Percentiles rank a stretch among this genome's conserved stretches.
phyloP scores from a whole-genome alignment of 1,140 invertebrate genomes.

The Caenorhabditis briggsae region DNA sequence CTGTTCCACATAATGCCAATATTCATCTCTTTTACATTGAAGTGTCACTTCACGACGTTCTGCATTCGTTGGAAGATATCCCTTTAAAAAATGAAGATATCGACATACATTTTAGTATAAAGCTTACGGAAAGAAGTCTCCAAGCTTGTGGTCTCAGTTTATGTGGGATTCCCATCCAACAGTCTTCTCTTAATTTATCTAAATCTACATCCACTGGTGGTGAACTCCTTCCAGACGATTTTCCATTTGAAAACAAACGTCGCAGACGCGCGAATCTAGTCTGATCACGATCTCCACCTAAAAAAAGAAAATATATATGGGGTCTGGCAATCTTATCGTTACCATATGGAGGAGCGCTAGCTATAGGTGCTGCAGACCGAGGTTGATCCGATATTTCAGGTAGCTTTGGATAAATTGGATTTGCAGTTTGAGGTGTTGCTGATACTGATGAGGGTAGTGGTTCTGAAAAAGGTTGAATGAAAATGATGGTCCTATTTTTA shows the following conservation, averaged over 20 bases:
- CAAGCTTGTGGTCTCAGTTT: constrained; percentile 74
- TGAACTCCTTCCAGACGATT: constrained; percentile 53
- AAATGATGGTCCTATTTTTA: background rate
- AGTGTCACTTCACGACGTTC: constrained; percentile 86
- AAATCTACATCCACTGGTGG: constrained; percentile 70
- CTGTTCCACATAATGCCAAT: constrained; percentile 92
- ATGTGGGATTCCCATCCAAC: constrained; percentile 78
- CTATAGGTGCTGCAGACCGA: background rate
- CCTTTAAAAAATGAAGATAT: constrained; percentile 78
- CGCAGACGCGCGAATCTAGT: constrained; percentile 61
- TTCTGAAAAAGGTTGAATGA: constrained; percentile 53
- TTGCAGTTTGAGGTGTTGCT: constrained; percentile 44
- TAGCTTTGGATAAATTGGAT: constrained; percentile 61
- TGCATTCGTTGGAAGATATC: constrained; percentile 91
- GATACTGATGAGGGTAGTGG: constrained; percentile 52
- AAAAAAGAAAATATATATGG: background rate
- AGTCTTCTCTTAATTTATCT: constrained; percentile 75
- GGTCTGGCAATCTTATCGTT: background rate
- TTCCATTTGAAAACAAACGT: constrained; percentile 60
- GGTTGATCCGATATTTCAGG: constrained; percentile 62
- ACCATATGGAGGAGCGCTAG: constrained; percentile 32
- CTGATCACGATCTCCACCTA: constrained; percentile 53
- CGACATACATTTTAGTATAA: background rate
- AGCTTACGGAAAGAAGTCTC: constrained; percentile 73
- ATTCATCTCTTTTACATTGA: constrained; percentile 91